Percentiles rank a stretch among this genome's conserved stretches.
Evolutionary conservation across 2,113 vertebrate genomes (phyloP).

Genomic region (Lophochroa leadbeateri): DNA sequence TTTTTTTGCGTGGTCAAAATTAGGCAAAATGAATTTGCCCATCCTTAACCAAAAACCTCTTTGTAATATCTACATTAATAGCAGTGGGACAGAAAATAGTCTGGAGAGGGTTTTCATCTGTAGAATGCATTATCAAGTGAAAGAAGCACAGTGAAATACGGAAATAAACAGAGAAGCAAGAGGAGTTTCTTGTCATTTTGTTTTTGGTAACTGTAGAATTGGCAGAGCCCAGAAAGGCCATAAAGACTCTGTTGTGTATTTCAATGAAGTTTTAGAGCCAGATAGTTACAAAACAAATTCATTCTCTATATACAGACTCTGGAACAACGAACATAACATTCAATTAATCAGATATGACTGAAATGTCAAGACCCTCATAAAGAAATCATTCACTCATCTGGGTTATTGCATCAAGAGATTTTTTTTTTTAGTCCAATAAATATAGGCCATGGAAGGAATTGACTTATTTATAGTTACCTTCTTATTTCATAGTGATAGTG

Average conservation of each 20-base stretch:
- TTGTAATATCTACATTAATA: neutral
- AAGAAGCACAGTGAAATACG: neutral
- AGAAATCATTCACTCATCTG: conserved; percentile 51
- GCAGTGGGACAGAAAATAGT: neutral
- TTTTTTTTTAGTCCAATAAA: neutral
- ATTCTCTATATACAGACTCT: conserved; percentile 26
- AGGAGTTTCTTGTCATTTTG: neutral
- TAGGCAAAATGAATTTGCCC: neutral
- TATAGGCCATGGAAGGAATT: neutral
- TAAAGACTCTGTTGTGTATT: conserved; percentile 61
- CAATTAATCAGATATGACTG: neutral
- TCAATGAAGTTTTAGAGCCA: conserved; percentile 39
- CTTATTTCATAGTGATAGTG: neutral
- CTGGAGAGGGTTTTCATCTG: neutral
- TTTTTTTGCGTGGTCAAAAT: neutral
- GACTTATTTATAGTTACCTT: conserved; percentile 35
- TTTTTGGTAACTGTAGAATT: conserved; percentile 25
- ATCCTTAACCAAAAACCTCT: neutral
- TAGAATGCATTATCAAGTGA: neutral
- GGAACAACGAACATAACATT: conserved; percentile 12
- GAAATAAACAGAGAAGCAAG: conserved; percentile 36
- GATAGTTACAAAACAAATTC: conserved; percentile 50
- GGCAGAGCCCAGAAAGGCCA: conserved; percentile 1
- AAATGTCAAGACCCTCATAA: conserved; percentile 60
- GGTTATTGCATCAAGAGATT: neutral